Conservation (phyloP, 2,113 vertebrate genomes). For the Columba janthina region DNA sequence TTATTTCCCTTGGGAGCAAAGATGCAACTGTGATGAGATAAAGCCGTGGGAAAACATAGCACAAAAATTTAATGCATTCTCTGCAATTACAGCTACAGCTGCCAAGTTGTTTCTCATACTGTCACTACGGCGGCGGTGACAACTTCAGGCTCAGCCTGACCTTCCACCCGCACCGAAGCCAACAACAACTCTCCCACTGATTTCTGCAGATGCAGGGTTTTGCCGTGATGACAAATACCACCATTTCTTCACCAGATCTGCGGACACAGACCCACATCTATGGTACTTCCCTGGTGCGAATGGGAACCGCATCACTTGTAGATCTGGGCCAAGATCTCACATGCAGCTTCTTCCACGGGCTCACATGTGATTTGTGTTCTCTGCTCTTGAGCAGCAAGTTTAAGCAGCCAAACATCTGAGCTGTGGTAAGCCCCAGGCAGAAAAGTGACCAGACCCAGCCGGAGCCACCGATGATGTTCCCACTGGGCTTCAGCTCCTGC, state of each 20-base stretch:
- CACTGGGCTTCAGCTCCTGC: fast-evolving
- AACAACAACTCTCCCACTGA: fast-evolving
- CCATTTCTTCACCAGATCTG: fast-evolving
- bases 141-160: neutral
- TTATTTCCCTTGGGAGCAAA: neutral
- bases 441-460: neutral
- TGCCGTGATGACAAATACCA: neutral
- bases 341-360: neutral
- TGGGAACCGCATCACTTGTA: fast-evolving
- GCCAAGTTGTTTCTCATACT: neutral
- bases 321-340: neutral
- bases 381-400: neutral
- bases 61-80: neutral
- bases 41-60: neutral
- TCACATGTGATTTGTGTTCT: fast-evolving
- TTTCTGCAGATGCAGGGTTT: neutral
- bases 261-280: fast-evolving
- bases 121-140: neutral
- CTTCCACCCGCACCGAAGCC: neutral
- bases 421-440: neutral
- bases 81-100: neutral
- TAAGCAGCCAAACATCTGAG: neutral
- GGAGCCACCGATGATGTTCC: fast-evolving
- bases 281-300: neutral
- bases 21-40: neutral